Percentiles rank a stretch among this genome's conserved stretches.
phyloP scores from a whole-genome alignment of 2,888 invertebrate species.

The Andrena minutula region DNA sequence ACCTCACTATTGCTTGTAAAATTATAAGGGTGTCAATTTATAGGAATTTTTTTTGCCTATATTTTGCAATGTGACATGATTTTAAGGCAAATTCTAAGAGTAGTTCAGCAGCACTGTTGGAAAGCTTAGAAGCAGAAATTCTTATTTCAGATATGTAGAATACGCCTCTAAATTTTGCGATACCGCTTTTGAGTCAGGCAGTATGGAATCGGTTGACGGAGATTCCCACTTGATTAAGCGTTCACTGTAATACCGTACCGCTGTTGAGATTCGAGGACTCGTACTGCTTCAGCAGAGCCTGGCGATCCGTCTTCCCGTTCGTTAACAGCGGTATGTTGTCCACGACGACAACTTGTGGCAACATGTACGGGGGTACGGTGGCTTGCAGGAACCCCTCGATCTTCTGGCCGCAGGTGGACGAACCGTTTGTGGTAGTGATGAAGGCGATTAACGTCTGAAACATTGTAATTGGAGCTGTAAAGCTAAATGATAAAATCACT shows the following conservation, averaged over 20 bases:
- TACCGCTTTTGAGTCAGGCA: too few species aligned
- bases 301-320: slow-evolving; percentile 95
- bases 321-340: slow-evolving; percentile 92
- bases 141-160: too few species aligned
- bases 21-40: too few species aligned
- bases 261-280: slow-evolving; percentile 85
- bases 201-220: not conserved
- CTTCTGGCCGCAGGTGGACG: slow-evolving; percentile 86
- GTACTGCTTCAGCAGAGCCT: slow-evolving; percentile 90
- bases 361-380: slow-evolving; percentile 91
- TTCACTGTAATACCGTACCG: slow-evolving; percentile 48
- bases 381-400: slow-evolving; percentile 89
- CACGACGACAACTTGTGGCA: slow-evolving; percentile 90
- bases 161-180: too few species aligned
- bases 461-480: not conserved
- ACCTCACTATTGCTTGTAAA: too few species aligned
- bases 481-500: too few species aligned
- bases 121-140: not conserved
- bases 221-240: not conserved
- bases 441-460: slow-evolving; percentile 91
- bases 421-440: slow-evolving; percentile 84
- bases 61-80: too few species aligned
- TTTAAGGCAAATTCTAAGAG: too few species aligned
- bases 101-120: not conserved
- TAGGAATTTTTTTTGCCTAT: too few species aligned